These are phyloP conservation scores for Cherax destructor DNA, from an alignment of 1,140 invertebrate species.

Conservation along the genomic window DNA sequence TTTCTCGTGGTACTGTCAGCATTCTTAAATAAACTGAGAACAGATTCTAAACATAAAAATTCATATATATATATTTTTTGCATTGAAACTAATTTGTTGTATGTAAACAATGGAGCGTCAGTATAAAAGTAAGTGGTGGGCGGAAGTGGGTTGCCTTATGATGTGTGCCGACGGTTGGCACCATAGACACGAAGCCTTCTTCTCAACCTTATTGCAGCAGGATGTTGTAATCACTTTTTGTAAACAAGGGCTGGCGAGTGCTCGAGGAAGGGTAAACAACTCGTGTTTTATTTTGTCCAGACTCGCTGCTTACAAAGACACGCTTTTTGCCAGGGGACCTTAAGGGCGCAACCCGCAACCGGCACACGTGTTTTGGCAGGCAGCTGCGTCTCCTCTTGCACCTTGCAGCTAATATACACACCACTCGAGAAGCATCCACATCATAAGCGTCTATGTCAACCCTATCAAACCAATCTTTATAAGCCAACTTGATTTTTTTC, in stretches of 20 bases:
- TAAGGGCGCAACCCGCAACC: conserved; percentile 31
- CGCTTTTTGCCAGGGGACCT: conserved; percentile 44
- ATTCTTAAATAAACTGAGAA: too few species aligned
- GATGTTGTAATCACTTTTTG: conserved; percentile 69
- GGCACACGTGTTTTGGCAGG: background rate
- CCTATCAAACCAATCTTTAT: too few species aligned
- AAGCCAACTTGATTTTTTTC: too few species aligned
- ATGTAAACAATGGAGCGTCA: too few species aligned
- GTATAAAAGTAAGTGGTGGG: too few species aligned
- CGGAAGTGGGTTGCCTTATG: background rate
- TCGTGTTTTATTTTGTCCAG: conserved; percentile 67
- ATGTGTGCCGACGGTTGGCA: background rate
- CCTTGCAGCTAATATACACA: background rate
- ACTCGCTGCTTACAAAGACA: conserved; percentile 65
- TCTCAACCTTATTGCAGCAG: conserved; percentile 17
- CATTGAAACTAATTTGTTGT: too few species aligned
- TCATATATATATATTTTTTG: too few species aligned
- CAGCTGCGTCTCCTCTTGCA: background rate
- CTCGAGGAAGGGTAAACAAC: conserved; percentile 60
- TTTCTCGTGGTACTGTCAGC: too few species aligned
- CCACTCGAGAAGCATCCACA: too few species aligned
- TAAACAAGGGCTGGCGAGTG: conserved; percentile 58
- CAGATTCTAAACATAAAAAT: too few species aligned
- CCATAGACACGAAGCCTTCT: conserved; percentile 18
- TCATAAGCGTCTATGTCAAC: too few species aligned